Evolutionary conservation across 2,113 vertebrate genomes (phyloP).

Genomic region (Cyanoramphus novaezelandiae): DNA sequence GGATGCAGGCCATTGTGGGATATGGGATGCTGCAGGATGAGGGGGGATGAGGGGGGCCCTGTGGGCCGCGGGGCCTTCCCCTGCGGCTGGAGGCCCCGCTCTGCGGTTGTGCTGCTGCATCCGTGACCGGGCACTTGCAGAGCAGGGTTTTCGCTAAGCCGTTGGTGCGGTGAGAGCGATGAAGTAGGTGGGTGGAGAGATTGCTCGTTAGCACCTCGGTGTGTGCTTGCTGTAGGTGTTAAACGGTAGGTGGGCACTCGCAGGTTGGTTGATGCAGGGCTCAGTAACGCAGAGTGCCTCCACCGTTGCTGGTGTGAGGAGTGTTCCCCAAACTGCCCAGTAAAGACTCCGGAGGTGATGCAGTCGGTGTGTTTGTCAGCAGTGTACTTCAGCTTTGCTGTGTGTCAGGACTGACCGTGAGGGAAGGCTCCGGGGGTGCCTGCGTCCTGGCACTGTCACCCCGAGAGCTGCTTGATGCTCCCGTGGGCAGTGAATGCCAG

Average conservation of each 20-base stretch:
- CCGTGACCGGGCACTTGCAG: rapidly evolving
- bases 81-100: rapidly evolving
- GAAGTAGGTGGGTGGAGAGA: not conserved
- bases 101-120: not conserved
- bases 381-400: not conserved
- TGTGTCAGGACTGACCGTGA: not conserved
- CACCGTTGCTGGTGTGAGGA: not conserved
- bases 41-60: too few species aligned
- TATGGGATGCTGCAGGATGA: too few species aligned
- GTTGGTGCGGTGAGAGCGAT: not conserved
- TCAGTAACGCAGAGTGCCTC: rapidly evolving
- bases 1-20: too few species aligned
- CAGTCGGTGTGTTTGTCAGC: not conserved
- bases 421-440: not conserved
- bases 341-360: rapidly evolving
- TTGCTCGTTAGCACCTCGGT: not conserved
- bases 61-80: too few species aligned
- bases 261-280: not conserved
- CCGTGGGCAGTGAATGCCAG: not conserved
- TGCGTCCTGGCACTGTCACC: not conserved
- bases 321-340: not conserved
- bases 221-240: not conserved
- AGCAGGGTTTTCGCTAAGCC: rapidly evolving
- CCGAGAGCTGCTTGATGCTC: not conserved
- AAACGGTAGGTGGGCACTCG: not conserved